Conservation (phyloP, 2,888 invertebrate species). For the Selenia dentaria region DNA sequence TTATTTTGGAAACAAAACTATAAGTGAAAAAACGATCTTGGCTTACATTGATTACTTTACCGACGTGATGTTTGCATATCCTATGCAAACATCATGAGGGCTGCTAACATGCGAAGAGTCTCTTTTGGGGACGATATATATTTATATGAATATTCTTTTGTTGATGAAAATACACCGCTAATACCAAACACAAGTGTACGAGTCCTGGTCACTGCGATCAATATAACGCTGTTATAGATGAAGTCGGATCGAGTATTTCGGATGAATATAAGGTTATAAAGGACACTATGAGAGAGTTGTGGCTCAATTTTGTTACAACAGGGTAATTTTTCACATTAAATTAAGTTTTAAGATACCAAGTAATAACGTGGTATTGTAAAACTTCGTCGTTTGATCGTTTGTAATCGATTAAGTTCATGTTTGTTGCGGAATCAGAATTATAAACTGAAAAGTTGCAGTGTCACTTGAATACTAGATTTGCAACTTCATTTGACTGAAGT, state of each 20-base stretch:
- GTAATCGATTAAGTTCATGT: too few species aligned
- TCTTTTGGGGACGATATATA: conserved; percentile 5
- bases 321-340: conserved; percentile 5
- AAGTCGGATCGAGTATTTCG: neutral
- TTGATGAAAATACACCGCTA: conserved; percentile 4
- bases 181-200: conserved; percentile 4
- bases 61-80: conserved; percentile 11
- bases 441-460: too few species aligned
- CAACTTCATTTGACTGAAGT: too few species aligned
- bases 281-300: conserved; percentile 5
- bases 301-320: conserved; percentile 14
- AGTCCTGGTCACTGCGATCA: conserved; percentile 5
- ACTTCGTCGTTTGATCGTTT: too few species aligned
- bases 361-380: too few species aligned
- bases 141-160: conserved; percentile 12
- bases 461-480: too few species aligned
- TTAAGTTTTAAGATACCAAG: neutral
- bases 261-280: conserved; percentile 4
- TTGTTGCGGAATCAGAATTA: too few species aligned
- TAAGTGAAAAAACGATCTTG: conserved; percentile 8
- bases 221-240: neutral
- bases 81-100: conserved; percentile 5
- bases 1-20: conserved; percentile 11
- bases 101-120: neutral
- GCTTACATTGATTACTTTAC: conserved; percentile 11